Evolutionary conservation across 1,140 invertebrate species (phyloP).

Genomic region (Anastatus disparis): DNA sequence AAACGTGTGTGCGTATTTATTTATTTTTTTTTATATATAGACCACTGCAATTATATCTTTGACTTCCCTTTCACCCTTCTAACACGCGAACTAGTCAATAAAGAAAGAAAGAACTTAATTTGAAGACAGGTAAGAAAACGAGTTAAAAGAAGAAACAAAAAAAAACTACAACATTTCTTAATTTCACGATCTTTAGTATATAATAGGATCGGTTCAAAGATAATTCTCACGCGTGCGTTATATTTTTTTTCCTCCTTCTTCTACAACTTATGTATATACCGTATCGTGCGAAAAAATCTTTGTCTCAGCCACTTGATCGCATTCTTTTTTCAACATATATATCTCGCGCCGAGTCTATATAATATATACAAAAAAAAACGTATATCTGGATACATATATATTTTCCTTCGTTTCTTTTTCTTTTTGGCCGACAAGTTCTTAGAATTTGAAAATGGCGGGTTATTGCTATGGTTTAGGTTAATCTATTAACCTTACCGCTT

Average conservation of each 20-base stretch:
- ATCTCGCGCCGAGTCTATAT: neutral
- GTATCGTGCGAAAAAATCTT: conserved; percentile 4
- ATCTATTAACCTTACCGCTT: conserved; percentile 45
- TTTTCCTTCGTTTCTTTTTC: neutral
- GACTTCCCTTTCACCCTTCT: neutral
- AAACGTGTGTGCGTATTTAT: too few species aligned
- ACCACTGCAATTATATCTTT: conserved; percentile 23
- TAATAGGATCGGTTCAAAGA: neutral
- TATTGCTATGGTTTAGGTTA: conserved; percentile 27
- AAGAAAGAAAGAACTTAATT: conserved; percentile 37
- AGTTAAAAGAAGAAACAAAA: too few species aligned
- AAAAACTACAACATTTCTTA: too few species aligned
- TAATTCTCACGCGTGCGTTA: conserved; percentile 30
- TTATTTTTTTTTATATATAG: too few species aligned
- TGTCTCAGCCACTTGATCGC: conserved; percentile 1
- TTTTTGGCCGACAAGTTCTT: neutral
- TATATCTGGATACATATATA: neutral
- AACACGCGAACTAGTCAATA: conserved; percentile 2
- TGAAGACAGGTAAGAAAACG: conserved; percentile 25
- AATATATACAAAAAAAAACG: neutral
- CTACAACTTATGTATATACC: neutral
- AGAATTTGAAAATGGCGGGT: conserved; percentile 43
- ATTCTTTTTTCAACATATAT: neutral
- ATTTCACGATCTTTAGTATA: conserved; percentile 28
- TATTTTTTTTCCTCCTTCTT: neutral